Evolutionary conservation across 2,797 vertebrate species (phyloP).

Genomic region (Lagocephalus sceleratus): DNA sequence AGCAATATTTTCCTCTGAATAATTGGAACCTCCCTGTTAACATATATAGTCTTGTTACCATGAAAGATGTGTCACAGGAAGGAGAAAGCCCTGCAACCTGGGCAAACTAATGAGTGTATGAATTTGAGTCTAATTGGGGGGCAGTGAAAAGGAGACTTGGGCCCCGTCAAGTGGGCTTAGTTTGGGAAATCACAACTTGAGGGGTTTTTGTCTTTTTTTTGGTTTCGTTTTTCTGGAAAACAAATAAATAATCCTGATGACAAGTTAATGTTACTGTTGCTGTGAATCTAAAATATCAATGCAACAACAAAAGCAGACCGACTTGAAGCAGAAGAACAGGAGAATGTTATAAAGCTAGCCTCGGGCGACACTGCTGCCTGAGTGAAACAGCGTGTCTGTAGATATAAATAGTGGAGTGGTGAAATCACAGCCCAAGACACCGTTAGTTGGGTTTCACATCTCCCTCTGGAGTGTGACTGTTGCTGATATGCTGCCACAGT

Average conservation of each 20-base stretch:
- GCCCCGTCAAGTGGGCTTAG: conserved; percentile 12
- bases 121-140: conserved; percentile 66
- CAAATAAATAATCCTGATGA: no score
- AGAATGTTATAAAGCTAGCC: conserved; percentile 50
- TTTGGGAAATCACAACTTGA: conserved; percentile 1
- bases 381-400: conserved; percentile 33
- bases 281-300: conserved; percentile 38
- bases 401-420: conserved; percentile 58
- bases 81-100: conserved; percentile 45
- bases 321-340: conserved; percentile 19
- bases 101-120: conserved; percentile 66
- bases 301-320: conserved; percentile 31
- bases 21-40: conserved; percentile 65
- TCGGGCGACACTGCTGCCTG: conserved; percentile 48
- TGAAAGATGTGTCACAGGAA: conserved; percentile 45
- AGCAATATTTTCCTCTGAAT: conserved; percentile 21
- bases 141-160: conserved; percentile 29
- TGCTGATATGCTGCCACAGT: conserved; percentile 9
- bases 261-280: conserved; percentile 18
- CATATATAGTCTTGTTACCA: conserved; percentile 64
- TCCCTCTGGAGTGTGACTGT: conserved; percentile 31
- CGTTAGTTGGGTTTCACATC: conserved; percentile 28
- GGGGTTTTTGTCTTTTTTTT: no score
- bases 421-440: conserved; percentile 34
- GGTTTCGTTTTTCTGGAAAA: not conserved